Conservation (phyloP, 2,888 invertebrate species). For the Agrotis segetum region DNA sequence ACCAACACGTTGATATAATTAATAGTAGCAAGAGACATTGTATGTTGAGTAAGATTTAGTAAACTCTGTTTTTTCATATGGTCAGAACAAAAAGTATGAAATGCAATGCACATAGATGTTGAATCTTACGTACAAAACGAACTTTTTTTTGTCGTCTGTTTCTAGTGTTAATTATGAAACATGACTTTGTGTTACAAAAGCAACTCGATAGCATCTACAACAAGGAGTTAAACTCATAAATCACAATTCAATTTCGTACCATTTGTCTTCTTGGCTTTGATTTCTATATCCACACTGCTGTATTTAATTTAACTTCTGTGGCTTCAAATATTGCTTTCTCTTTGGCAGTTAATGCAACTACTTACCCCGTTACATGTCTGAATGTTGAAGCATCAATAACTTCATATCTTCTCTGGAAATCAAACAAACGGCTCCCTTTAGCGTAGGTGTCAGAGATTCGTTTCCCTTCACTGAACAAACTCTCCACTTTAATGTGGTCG, state of each 20-base stretch:
- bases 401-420: constrained; percentile 35
- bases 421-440: constrained; percentile 50
- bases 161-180: background rate
- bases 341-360: constrained; percentile 11
- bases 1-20: no score
- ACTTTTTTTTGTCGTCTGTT: background rate
- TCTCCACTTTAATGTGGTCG: constrained; percentile 75
- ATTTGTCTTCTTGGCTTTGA: constrained; percentile 14
- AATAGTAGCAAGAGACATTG: no score
- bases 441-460: constrained; percentile 58
- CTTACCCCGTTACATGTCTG: constrained; percentile 12
- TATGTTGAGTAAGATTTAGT: no score
- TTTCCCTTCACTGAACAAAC: constrained; percentile 61
- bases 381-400: constrained; percentile 35
- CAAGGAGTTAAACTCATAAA: background rate
- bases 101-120: background rate
- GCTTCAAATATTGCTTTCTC: constrained; percentile 22
- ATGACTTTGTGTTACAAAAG: background rate
- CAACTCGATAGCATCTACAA: constrained; percentile 7
- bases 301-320: constrained; percentile 4
- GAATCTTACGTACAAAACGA: background rate
- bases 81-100: background rate
- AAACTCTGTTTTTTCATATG: no score
- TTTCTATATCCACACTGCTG: constrained; percentile 21
- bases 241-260: constrained; percentile 12